Evolutionary conservation across 2,888 invertebrate genomes (phyloP).

Genomic region (Caenorhabditis zanzibari): DNA sequence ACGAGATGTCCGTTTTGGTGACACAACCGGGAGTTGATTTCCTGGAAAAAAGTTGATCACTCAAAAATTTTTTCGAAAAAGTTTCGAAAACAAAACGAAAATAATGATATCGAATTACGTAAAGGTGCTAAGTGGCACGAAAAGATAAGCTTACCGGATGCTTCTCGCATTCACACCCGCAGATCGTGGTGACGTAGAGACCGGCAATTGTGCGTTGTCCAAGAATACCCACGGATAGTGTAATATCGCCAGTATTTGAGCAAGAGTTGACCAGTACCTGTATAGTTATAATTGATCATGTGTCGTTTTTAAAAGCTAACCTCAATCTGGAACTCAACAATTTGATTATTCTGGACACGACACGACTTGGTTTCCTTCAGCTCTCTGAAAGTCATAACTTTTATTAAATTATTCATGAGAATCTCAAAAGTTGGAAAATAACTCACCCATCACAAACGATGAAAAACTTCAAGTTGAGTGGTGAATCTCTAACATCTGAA

Average conservation of each 20-base stretch:
- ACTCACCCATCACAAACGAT: conserved; percentile 79
- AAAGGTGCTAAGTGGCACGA: conserved; percentile 17
- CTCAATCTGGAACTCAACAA: conserved; percentile 60
- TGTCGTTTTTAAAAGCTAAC: not conserved
- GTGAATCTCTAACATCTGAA: conserved; percentile 73
- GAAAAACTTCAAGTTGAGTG: conserved; percentile 77
- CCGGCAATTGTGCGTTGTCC: conserved; percentile 76
- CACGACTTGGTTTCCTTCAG: conserved; percentile 74
- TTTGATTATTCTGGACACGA: conserved; percentile 67
- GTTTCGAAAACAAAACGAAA: not conserved
- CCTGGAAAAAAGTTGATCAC: conserved; percentile 67
- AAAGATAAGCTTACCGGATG: conserved; percentile 62
- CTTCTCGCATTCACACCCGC: conserved; percentile 83
- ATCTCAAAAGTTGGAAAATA: no score
- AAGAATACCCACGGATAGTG: conserved; percentile 80
- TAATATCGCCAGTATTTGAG: conserved; percentile 74
- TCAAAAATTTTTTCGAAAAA: not conserved
- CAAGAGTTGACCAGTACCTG: conserved; percentile 77
- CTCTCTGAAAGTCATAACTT: conserved; percentile 72
- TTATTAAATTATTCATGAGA: conserved; percentile 4
- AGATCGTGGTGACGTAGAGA: conserved; percentile 78
- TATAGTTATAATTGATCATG: not conserved
- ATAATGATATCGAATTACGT: conserved; percentile 9
- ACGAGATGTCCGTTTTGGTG: conserved; percentile 77
- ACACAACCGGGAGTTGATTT: conserved; percentile 77